Conservation (phyloP, 2,888 invertebrate genomes). For the Aphelenchoides bicaudatus region DNA sequence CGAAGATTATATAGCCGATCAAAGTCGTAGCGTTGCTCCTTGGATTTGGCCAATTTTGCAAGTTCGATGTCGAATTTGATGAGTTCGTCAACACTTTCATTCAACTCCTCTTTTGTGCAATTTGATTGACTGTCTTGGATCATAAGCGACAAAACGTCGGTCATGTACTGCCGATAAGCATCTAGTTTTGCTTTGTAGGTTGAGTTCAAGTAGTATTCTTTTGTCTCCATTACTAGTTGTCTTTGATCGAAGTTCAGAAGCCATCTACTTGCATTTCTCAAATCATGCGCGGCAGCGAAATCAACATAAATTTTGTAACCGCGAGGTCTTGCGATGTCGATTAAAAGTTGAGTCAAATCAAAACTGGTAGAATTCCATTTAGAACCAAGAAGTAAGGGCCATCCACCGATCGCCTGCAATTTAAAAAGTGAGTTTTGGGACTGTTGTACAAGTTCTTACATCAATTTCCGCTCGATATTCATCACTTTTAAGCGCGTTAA, state of each 20-base stretch:
- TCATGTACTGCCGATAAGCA: constrained; percentile 51
- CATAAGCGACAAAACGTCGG: constrained; percentile 33
- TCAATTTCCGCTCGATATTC: constrained; percentile 4
- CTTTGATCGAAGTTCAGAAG: constrained; percentile 49
- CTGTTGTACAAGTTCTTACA: background rate
- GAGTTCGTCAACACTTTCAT: constrained; percentile 47
- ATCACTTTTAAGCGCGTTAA: background rate
- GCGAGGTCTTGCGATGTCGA: constrained; percentile 3
- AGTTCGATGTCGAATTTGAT: constrained; percentile 49
- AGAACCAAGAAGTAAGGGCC: constrained; percentile 8
- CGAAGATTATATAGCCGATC: constrained; percentile 46
- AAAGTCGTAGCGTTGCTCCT: constrained; percentile 53
- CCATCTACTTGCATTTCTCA: constrained; percentile 6
- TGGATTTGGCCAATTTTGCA: constrained; percentile 48
- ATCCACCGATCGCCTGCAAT: constrained; percentile 6
- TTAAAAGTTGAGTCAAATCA: constrained; percentile 18
- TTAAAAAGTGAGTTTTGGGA: background rate
- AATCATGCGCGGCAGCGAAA: background rate
- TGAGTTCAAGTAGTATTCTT: constrained; percentile 56
- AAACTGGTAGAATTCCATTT: constrained; percentile 7
- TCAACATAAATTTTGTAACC: constrained; percentile 8
- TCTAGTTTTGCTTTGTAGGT: constrained; percentile 54
- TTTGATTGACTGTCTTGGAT: constrained; percentile 43
- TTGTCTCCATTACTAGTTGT: constrained; percentile 47
- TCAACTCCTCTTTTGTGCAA: constrained; percentile 39